These are phyloP conservation scores for Parnassius mnemosyne DNA, from an alignment of 2,888 invertebrate species.

Conservation along the genomic window DNA sequence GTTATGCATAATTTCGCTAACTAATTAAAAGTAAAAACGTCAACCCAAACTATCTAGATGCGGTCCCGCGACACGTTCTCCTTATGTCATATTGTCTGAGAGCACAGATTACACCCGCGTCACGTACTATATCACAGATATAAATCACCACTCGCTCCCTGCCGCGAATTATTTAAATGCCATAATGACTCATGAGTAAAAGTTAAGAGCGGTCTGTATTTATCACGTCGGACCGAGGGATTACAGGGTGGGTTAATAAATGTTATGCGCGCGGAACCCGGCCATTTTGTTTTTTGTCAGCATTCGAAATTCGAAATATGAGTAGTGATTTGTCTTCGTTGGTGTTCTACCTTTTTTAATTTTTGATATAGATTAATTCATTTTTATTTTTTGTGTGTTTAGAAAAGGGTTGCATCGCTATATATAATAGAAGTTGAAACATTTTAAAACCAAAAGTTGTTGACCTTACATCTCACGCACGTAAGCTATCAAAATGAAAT, in stretches of 20 bases:
- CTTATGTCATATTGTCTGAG: slow-evolving; percentile 36
- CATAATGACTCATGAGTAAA: slow-evolving; percentile 70
- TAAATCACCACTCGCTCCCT: slow-evolving; percentile 67
- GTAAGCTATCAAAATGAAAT: too few relatives aligned
- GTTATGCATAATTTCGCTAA: slow-evolving; percentile 12
- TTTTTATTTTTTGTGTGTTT: not conserved
- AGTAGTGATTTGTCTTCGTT: slow-evolving; percentile 56
- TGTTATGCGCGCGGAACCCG: slow-evolving; percentile 51
- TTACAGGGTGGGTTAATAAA: slow-evolving; percentile 73
- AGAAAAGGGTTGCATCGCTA: too few relatives aligned
- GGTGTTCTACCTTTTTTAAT: not conserved
- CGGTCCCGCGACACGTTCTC: slow-evolving; percentile 33
- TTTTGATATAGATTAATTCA: not conserved
- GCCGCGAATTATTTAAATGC: slow-evolving; percentile 78
- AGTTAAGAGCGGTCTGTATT: slow-evolving; percentile 67
- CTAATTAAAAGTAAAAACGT: slow-evolving; percentile 26
- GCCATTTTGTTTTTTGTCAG: slow-evolving; percentile 70
- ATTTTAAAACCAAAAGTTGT: too few relatives aligned
- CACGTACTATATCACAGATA: slow-evolving; percentile 52
- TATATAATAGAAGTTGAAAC: too few relatives aligned
- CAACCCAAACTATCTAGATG: slow-evolving; percentile 7
- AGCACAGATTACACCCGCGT: slow-evolving; percentile 57
- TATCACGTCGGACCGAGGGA: slow-evolving; percentile 66
- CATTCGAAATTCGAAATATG: slow-evolving; percentile 68
- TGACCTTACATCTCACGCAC: too few relatives aligned